These are phyloP conservation scores for Rhagonycha lutea DNA, from an alignment of 2,888 invertebrate genomes.

Conservation along the genomic window DNA sequence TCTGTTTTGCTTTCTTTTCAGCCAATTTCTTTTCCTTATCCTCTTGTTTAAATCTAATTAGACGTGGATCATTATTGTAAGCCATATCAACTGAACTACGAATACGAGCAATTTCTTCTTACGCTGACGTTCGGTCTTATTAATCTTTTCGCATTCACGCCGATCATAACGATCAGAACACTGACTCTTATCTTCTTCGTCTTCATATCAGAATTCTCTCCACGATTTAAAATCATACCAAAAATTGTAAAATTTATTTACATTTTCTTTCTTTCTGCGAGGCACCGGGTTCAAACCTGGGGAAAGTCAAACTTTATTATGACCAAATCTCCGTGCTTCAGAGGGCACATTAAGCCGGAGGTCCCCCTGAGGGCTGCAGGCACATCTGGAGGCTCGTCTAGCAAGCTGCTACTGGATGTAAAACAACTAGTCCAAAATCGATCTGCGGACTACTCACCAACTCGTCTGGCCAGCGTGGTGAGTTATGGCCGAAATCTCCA, in stretches of 20 bases:
- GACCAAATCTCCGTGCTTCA: no score
- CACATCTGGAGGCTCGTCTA: no score
- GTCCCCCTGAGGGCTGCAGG: no score
- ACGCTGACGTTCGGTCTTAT: constrained; percentile 89
- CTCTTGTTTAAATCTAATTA: constrained; percentile 89
- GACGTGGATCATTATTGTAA: constrained; percentile 91
- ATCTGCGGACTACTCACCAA: no score
- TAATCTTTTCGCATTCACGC: constrained; percentile 96
- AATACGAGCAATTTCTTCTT: constrained; percentile 91
- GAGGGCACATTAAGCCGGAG: no score
- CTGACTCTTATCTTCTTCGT: constrained; percentile 98
- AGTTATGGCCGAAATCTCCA: no score
- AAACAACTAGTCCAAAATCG: no score
- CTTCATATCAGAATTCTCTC: constrained; percentile 98
- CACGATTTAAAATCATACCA: constrained; percentile 99
- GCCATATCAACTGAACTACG: constrained; percentile 91
- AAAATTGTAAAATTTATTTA: constrained; percentile 96
- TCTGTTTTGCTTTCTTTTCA: constrained; percentile 84
- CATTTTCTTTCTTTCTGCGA: no score
- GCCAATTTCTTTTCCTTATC: constrained; percentile 90
- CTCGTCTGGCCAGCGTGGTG: no score
- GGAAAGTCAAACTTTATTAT: no score
- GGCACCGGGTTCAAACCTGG: no score
- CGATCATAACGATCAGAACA: constrained; percentile 96
- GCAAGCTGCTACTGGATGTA: no score